These are phyloP conservation scores for Drosophila pegasa DNA, from an alignment of 2,888 invertebrate genomes.

Conservation along the genomic window DNA sequence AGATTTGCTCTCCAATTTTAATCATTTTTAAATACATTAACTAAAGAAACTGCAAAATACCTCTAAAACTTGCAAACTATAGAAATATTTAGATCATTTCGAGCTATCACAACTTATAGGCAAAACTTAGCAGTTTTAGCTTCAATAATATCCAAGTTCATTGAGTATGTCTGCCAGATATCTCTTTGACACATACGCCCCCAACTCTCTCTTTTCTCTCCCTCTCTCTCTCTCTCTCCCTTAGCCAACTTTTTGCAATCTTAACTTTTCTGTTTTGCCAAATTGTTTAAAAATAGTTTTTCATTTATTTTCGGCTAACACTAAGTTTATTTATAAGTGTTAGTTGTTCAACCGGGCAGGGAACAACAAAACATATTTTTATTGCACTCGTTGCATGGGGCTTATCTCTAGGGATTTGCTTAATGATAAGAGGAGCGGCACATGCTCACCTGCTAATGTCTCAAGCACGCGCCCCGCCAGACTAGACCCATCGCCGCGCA, in stretches of 20 bases:
- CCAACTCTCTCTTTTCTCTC: no score
- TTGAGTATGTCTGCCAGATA: no score
- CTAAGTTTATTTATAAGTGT: conserved; percentile 17
- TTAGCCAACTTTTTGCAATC: not conserved
- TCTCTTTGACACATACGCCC: no score
- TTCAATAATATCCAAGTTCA: not conserved
- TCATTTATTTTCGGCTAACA: not conserved
- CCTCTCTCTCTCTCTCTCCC: no score
- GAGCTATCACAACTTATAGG: no score
- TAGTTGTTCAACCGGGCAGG: conserved; percentile 3
- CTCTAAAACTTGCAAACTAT: no score
- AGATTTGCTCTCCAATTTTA: no score
- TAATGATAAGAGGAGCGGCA: conserved; percentile 28
- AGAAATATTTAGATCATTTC: no score
- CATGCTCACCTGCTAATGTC: not conserved
- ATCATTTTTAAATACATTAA: no score
- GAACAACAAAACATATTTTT: conserved; percentile 3
- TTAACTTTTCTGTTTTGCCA: not conserved
- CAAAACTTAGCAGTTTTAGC: not conserved
- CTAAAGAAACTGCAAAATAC: no score
- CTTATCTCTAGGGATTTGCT: conserved; percentile 38
- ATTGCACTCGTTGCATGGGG: conserved; percentile 26
- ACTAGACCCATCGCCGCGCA: not conserved
- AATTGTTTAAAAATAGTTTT: not conserved
- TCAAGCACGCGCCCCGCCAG: not conserved